Percentiles rank a stretch among this genome's conserved stretches.
Conservation (phyloP, 2,888 invertebrate genomes). For the Sclerodermus sp. region DNA sequence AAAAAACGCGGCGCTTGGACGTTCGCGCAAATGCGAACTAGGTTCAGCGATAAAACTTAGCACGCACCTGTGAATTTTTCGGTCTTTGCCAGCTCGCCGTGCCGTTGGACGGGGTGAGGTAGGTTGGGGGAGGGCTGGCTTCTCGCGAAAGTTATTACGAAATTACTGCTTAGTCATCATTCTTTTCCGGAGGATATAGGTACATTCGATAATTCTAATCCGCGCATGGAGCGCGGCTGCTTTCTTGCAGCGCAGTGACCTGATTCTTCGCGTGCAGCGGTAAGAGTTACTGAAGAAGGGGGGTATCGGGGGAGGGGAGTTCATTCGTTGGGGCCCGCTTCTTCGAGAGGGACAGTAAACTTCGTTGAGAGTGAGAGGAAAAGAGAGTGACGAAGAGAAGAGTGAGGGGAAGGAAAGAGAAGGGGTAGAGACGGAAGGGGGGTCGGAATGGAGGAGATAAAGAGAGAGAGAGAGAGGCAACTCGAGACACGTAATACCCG, state of each 20-base stretch:
- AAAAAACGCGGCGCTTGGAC: conserved; percentile 2
- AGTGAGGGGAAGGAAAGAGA: conserved; percentile 15
- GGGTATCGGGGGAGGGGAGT: conserved; percentile 16
- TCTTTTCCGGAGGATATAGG: conserved; percentile 39
- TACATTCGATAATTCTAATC: conserved; percentile 53
- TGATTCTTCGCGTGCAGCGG: conserved; percentile 54
- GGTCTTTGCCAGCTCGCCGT: too few species aligned
- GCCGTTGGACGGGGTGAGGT: too few species aligned
- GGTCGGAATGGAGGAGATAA: not conserved
- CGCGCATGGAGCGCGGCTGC: conserved; percentile 45
- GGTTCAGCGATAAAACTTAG: not conserved
- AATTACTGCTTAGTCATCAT: conserved; percentile 40
- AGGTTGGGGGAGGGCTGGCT: too few species aligned
- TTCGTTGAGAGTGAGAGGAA: conserved; percentile 4
- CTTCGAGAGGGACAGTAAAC: conserved; percentile 15
- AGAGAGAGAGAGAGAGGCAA: conserved; percentile 11
- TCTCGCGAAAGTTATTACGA: conserved; percentile 42
- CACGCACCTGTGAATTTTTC: too few species aligned
- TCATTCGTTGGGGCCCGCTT: conserved; percentile 13
- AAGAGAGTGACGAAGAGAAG: conserved; percentile 8
- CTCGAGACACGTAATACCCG: conserved; percentile 54
- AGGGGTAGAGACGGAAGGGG: conserved; percentile 9
- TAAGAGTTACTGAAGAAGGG: conserved; percentile 42
- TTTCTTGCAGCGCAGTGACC: conserved; percentile 57
- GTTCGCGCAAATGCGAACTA: too few species aligned